These are phyloP conservation scores for Falcunculus frontatus DNA, from an alignment of 2,113 vertebrate genomes.

Conservation along the genomic window DNA sequence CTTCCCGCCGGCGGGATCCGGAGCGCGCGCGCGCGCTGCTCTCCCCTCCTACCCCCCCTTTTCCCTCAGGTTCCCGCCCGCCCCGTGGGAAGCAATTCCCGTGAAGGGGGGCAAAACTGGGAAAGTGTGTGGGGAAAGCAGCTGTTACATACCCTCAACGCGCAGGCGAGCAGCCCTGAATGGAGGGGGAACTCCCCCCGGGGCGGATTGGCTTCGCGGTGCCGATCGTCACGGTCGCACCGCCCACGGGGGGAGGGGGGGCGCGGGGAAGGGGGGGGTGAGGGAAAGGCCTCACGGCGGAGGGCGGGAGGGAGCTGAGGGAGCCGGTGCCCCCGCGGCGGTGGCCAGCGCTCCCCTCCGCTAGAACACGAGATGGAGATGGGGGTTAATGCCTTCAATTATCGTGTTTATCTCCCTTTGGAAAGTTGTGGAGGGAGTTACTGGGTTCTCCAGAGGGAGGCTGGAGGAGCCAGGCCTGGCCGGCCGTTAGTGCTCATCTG, in stretches of 20 bases:
- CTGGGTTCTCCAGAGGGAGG: not conserved
- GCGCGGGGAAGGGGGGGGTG: not conserved
- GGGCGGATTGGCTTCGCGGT: conserved; percentile 44
- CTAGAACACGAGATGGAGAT: rapidly evolving
- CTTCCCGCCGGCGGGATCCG: no score
- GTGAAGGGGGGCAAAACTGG: not conserved
- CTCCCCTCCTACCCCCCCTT: no score
- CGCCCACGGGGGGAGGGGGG: not conserved
- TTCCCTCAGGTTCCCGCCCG: no score
- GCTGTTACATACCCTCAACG: conserved; percentile 73
- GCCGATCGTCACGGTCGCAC: not conserved
- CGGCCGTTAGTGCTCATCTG: not conserved
- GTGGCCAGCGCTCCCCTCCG: not conserved
- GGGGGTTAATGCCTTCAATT: rapidly evolving
- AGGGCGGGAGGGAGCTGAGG: not conserved
- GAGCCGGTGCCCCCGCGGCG: not conserved
- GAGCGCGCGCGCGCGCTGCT: no score
- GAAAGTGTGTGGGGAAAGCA: conserved; percentile 1
- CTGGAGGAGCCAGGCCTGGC: not conserved
- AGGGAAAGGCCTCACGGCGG: not conserved
- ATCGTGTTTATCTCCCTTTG: not conserved
- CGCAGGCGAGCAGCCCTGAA: conserved; percentile 68
- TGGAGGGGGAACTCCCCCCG: conserved; percentile 66
- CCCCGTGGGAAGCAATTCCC: no score
- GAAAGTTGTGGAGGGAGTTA: not conserved